A percentile compares a stretch with the other conserved stretches of the same genome.
Evolutionary conservation across 1,140 invertebrate species (phyloP).

Genomic region (Bacillus rossius): DNA sequence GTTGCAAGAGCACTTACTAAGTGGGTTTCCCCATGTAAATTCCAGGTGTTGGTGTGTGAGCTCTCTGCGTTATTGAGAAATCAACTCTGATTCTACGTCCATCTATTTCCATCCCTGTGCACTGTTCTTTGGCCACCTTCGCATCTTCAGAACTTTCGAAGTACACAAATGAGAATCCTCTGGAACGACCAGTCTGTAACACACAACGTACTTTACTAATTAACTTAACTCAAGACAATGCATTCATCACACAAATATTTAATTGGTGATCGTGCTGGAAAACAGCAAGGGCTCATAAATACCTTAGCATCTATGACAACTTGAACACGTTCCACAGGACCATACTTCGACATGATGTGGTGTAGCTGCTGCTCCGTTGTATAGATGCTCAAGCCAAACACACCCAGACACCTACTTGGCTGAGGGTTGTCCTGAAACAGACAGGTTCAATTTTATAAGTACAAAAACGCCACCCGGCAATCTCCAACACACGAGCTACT

Average conservation of each 20-base stretch:
- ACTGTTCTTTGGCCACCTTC: conserved; percentile 88
- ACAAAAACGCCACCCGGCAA: too few relatives aligned
- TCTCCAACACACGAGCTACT: too few relatives aligned
- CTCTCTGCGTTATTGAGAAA: conserved; percentile 94
- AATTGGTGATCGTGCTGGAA: conserved; percentile 34
- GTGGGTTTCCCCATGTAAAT: conserved; percentile 97
- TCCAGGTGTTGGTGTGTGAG: conserved; percentile 96
- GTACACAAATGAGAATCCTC: conserved; percentile 97
- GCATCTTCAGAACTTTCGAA: conserved; percentile 87
- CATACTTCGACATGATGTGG: conserved; percentile 90
- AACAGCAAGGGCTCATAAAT: too few relatives aligned
- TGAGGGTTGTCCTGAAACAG: conserved; percentile 69
- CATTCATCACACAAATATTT: not conserved
- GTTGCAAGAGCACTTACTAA: conserved; percentile 49
- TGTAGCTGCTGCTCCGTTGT: conserved; percentile 92
- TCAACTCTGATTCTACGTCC: conserved; percentile 90
- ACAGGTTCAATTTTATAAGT: not conserved
- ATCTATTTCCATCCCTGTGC: conserved; percentile 91
- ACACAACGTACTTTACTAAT: conserved; percentile 2
- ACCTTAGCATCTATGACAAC: conserved; percentile 95
- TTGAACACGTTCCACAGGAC: conserved; percentile 88
- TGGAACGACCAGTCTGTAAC: conserved; percentile 76
- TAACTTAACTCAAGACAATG: too few relatives aligned
- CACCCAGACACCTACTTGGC: conserved; percentile 84
- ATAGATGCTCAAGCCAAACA: conserved; percentile 90